Base-by-base conservation (phyloP, 2,113 vertebrate species). In the Rafetus swinhoei region DNA sequence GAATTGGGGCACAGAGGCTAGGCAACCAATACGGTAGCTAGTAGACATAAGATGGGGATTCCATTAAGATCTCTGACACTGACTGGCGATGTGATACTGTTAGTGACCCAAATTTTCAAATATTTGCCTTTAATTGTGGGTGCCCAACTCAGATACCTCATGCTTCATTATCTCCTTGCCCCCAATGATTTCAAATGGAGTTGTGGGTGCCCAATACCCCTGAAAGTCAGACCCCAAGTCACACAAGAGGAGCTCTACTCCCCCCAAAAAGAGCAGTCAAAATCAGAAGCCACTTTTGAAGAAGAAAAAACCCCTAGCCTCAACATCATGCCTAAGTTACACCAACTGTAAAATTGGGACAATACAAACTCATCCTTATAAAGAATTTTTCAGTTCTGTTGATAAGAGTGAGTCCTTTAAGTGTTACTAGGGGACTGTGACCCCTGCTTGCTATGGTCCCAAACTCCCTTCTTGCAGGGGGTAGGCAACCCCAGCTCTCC, bases 11-110 rank as follows among this genome's bases (percentile, higher is more conserved):
- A 29, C 27, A 39, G 35, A 3, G 11, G 35, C 10, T 12, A 39
- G 45, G 74, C 45, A 45, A 45, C 45, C 45, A 45, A 7, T 45
- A 45, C 45, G 45, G 45, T 45, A 45, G 4, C 16, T 76, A 59
- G 11, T 0, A 0, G 65, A 52, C 18, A 9, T 21, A 62, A 4
- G 16, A 79, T 79, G 35, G 74, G 59, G 13, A 29, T 56, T 81
- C 81, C 65, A 11, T 2, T 1, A 85, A 11, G 22, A 7, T 69
- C 62, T 76, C 27, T 79, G 87, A 32, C 24, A 25, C 62, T 54
- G 15, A 39, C 24, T 45, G 13, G 5, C 55, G 13, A 32, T 65
- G 53, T n/a, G 52, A 55, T 0, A 2, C 55, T 82, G 57, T 59
- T 10, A 79, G 29, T 69, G 62, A 56, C 8, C 60, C 32, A 76